Evolutionary conservation across 2,797 vertebrate genomes (phyloP), one percentile per base, ranked within the genome.

Genomic region (Gallirallus australis): DNA sequence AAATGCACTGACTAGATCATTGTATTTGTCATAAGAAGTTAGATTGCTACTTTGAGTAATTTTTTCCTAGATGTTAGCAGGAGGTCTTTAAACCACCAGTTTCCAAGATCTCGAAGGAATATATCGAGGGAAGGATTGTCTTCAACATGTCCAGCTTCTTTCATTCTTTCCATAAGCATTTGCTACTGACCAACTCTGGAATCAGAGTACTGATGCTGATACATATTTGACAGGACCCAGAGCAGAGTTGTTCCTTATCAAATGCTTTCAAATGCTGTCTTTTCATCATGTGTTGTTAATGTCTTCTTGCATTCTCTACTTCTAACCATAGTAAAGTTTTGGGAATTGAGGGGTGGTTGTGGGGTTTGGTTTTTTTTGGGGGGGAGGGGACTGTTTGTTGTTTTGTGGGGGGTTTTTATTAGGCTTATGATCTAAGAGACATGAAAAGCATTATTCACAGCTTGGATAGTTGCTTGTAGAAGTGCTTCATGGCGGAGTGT

Each of bases 401-500:
- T 45, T 45, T 45, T 45, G 8, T 45, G 42, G 42, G 18, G 18
- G 8, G 9, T 42, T 40, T 45, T 45, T 45, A 19, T 45, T 45
- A 45, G 42, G 42, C 18, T 45, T 45, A 45, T 45, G 70, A 84
- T 84, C 88, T 85, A 73, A 78, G 57, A 54, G n/a, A 84, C 35
- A 68, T 86, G 33, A 89, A 94, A 94, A 75, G 33, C 27, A 37
- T 93, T 91, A 70, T 89, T 84, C 64, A 69, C 80, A 73, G 47
- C 45, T 92, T 69, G 42, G 40, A 50, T 81, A 73, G 37, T 91
- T 84, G 45, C 31, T 63, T 56, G 35, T 47, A 17, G 75, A 69
- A 80, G 31, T 4, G 3, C 70, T 93, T 91, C 66, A 89, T 84
- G 89, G 70, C 66, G 28, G 30, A 73, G 12, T 27, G 9, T 52